Conservation (phyloP, 2,888 invertebrate genomes). For the Tetropium fuscum region DNA sequence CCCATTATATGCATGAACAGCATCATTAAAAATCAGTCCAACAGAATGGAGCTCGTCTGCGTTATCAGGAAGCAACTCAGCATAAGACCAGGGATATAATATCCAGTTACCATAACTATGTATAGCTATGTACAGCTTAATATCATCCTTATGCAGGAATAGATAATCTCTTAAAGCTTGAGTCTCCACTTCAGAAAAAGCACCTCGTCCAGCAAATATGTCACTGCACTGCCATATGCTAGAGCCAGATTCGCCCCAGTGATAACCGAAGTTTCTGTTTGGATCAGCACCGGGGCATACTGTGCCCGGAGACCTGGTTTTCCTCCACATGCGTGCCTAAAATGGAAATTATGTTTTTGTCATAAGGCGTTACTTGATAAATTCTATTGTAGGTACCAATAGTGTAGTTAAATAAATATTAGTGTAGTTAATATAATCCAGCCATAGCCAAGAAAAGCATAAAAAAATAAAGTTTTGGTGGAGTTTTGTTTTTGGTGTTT, state of each 20-base stretch:
- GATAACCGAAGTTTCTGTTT: constrained; percentile 70
- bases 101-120: constrained; percentile 81
- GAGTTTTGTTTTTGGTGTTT: too few relatives aligned
- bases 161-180: constrained; percentile 71
- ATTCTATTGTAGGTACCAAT: too few relatives aligned
- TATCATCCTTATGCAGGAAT: constrained; percentile 63
- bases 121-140: constrained; percentile 77
- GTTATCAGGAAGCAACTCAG: constrained; percentile 68
- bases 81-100: constrained; percentile 77
- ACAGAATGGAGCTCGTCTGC: constrained; percentile 65
- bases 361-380: too few relatives aligned
- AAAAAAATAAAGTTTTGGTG: too few relatives aligned
- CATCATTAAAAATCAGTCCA: constrained; percentile 64
- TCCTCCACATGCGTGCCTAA: constrained; percentile 53
- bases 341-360: constrained; percentile 7
- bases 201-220: constrained; percentile 64
- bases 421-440: too few relatives aligned
- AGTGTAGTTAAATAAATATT: too few relatives aligned
- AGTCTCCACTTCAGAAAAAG: constrained; percentile 71
- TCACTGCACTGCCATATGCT: constrained; percentile 62
- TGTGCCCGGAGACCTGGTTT: constrained; percentile 43
- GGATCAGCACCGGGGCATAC: constrained; percentile 45
- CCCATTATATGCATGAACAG: constrained; percentile 60
- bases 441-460: too few relatives aligned
- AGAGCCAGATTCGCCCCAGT: constrained; percentile 72